These are phyloP conservation scores for Agriopis leucophaearia DNA, from an alignment of 2,888 invertebrate species.

Conservation along the genomic window DNA sequence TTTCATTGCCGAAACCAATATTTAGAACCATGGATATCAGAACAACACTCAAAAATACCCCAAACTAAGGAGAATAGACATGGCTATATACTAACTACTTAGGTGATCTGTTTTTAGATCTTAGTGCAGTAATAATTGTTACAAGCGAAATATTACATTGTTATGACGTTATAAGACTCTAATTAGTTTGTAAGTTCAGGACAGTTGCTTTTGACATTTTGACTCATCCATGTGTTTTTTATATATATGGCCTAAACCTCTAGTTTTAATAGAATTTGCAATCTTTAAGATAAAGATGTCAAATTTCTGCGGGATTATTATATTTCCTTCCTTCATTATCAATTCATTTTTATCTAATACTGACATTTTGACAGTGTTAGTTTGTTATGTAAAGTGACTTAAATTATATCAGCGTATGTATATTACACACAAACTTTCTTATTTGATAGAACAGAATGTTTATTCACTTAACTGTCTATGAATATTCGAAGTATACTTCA, in stretches of 20 bases:
- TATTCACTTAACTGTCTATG: neutral
- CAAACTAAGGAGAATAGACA: too few species aligned
- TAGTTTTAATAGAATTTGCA: slow-evolving; percentile 14
- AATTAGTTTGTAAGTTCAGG: too few species aligned
- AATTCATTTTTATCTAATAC: slow-evolving; percentile 51
- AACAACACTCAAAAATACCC: too few species aligned
- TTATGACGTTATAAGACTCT: too few species aligned
- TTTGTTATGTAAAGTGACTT: slow-evolving; percentile 33
- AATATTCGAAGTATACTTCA: slow-evolving; percentile 10
- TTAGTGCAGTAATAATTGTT: too few species aligned
- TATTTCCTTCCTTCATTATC: slow-evolving; percentile 49
- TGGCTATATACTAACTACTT: too few species aligned
- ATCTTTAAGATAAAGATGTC: slow-evolving; percentile 14
- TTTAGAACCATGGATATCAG: too few species aligned
- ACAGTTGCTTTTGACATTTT: too few species aligned
- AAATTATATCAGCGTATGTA: slow-evolving; percentile 16
- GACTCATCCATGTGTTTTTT: too few species aligned
- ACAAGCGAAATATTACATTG: too few species aligned
- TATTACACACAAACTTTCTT: neutral
- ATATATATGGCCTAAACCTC: slow-evolving; percentile 19
- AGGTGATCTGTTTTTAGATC: too few species aligned
- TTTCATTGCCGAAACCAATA: slow-evolving; percentile 24
- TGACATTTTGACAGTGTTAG: slow-evolving; percentile 43
- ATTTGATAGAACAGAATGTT: neutral
- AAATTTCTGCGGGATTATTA: slow-evolving; percentile 47